Conservation (phyloP, 2,888 invertebrate genomes). For the Falcaria lacertinaria region DNA sequence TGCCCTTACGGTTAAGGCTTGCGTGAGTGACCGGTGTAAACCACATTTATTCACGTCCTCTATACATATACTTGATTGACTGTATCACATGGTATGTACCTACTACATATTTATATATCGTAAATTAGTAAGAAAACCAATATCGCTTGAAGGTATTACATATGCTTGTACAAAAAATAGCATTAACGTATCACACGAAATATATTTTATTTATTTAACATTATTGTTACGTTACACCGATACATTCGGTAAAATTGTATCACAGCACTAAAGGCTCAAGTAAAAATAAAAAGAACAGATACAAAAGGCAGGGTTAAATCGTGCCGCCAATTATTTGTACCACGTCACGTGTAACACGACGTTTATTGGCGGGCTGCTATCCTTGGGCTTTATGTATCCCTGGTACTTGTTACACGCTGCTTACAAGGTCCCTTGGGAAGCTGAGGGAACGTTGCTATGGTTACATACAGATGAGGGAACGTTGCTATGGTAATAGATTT, state of each 20-base stretch:
- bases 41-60: too few relatives aligned
- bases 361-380: slow-evolving; percentile 12
- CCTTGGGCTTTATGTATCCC: slow-evolving; percentile 41
- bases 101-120: too few relatives aligned
- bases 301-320: slow-evolving; percentile 36
- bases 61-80: slow-evolving; percentile 29
- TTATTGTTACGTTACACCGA: neutral
- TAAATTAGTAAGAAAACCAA: too few relatives aligned
- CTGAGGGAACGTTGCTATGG: slow-evolving; percentile 21
- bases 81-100: slow-evolving; percentile 18
- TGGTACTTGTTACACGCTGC: slow-evolving; percentile 64
- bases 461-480: slow-evolving; percentile 10
- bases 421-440: slow-evolving; percentile 65
- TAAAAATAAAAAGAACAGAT: slow-evolving; percentile 41
- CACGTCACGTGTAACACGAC: slow-evolving; percentile 19
- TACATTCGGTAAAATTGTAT: neutral
- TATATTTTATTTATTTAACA: too few relatives aligned
- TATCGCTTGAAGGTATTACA: too few relatives aligned
- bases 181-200: too few relatives aligned
- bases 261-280: neutral
- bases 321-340: slow-evolving; percentile 43
- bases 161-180: too few relatives aligned
- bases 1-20: slow-evolving; percentile 23
- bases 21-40: too few relatives aligned
- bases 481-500: too few relatives aligned